A percentile compares a stretch with the other conserved stretches of the same genome.
Evolutionary conservation across 1,140 invertebrate genomes (phyloP).

Genomic region (Cydia strobilella): DNA sequence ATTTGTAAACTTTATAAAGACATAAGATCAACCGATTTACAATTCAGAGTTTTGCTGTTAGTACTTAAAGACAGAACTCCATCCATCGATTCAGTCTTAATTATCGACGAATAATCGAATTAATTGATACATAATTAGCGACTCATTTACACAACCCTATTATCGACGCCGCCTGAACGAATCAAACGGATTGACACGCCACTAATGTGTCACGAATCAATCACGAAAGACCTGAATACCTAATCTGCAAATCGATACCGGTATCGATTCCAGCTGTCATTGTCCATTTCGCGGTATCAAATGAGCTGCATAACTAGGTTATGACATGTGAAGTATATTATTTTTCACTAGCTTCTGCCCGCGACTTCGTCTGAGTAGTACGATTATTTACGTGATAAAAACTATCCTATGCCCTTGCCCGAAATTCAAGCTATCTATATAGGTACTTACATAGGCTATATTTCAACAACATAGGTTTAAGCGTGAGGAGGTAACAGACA

Average conservation of each 20-base stretch:
- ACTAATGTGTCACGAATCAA: slow-evolving; percentile 7
- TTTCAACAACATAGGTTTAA: too few relatives aligned
- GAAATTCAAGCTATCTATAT: too few relatives aligned
- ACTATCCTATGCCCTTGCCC: too few relatives aligned
- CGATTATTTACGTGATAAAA: too few relatives aligned
- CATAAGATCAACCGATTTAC: too few relatives aligned
- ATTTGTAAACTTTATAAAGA: too few relatives aligned
- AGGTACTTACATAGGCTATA: too few relatives aligned
- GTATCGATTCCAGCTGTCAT: slow-evolving; percentile 15
- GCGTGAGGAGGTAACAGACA: too few relatives aligned
- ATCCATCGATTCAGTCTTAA: background rate
- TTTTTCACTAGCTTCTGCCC: background rate
- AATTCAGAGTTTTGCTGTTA: too few relatives aligned
- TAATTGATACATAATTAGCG: background rate
- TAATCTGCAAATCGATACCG: slow-evolving; percentile 27
- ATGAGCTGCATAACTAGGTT: slow-evolving; percentile 5
- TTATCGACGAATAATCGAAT: background rate
- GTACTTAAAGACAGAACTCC: background rate
- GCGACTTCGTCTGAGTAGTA: too few relatives aligned
- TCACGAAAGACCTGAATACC: slow-evolving; percentile 32
- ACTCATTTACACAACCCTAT: background rate
- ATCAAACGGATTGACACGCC: slow-evolving; percentile 9
- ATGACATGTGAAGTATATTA: background rate
- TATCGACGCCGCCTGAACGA: background rate
- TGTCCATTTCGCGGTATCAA: background rate